Base-by-base conservation (phyloP, 2,888 invertebrate genomes). In the Drosophila koepferae region DNA sequence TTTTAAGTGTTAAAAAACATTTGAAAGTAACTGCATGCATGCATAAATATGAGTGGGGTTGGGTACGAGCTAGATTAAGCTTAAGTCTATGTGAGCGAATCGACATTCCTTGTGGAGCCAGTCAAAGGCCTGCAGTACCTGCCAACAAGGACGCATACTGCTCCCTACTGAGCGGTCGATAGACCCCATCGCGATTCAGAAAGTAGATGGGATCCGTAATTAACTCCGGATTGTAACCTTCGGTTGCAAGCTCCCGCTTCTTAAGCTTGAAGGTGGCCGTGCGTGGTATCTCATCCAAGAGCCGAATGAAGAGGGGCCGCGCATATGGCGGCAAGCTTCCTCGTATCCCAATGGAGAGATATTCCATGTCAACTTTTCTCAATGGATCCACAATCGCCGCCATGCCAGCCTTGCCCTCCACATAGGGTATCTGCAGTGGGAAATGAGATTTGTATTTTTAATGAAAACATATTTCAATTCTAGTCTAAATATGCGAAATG, bases 381-480 rank as follows among this genome's bases (percentile, higher is more conserved):
- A 94, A 93, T 5, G 95, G 94, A 92, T 97, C 97, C 20, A 96
- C 96, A 66, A 99, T 95, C 23, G 98, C 97, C 23, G 96, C 98
- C 99, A 99, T 99, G 76, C 99, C 99, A 18, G 98, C 98, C 86
- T 96, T 95, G 0, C 99, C 99, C 91, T 97, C 97, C 58, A 95
- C 95, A 71, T 95, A 94, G 0, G 97, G 96, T 77, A 97, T 94
- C 97, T 97, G 91, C 60, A 82, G 80, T 40, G 34, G 3, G 2
- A 61, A 38, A n/a, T 5, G 3, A 2, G 31, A 18, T 49, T 31
- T 5, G 31, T 9, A 31, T 46, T 23, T 23, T 2, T 2, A 23
- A 5, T n/a, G 18, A 3, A 43, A 9, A 18, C 7, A 16, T 16
- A 40, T 40, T 8, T 31, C 8, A 31, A 31, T 31, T 7, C 8